Evolutionary conservation across 2,888 invertebrate species (phyloP), one percentile per base, ranked within the genome.

Genomic region (Pachliopta kotzebuea): DNA sequence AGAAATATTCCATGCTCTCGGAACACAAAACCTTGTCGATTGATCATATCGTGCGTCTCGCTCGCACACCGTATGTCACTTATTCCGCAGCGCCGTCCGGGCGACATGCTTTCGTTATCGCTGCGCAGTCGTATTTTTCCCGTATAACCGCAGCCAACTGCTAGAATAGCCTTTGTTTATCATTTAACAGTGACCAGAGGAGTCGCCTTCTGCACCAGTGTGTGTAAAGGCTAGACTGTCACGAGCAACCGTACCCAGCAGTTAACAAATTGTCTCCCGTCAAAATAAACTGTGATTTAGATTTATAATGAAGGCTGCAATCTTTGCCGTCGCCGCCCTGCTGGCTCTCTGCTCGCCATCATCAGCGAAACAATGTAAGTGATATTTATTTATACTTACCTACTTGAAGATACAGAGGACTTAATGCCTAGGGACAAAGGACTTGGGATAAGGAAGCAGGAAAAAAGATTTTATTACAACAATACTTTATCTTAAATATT

Each of bases 121-220:
- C 84, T 90, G 88, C 90, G 90, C 77, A 90, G 79, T 86, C 78
- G 79, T 81, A 83, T 84, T 85, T 85, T 83, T 74, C 76, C 81
- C 68, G 67, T 68, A 71, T 79, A 84, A 83, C 80, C 83, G 74
- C 74, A 85, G 75, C 76, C 74, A 80, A 79, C 74, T 74, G 73
- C 73, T 74, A 73, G 76, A 76, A 77, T 79, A 79, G 77, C 76
- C 72, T 71, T 78, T 81, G 78, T 81, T 79, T 81, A 77, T 75
- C 73, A 72, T 77, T 78, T 81, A 77, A 77, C 80, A 77, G 81
- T 79, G 78, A 73, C 77, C 81, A 83, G 80, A 81, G 82, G 84
- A 86, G 93, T 93, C 92, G 94, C 96, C 96, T 96, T 96, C 96
- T 96, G 93, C 95, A 93, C 96, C 96, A 96, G 96, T 96, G 96